Percentiles rank a stretch among this genome's conserved stretches.
These are phyloP conservation scores for Phalanger gymnotis DNA, from an alignment of 2,797 vertebrate species.

Conservation along the genomic window DNA sequence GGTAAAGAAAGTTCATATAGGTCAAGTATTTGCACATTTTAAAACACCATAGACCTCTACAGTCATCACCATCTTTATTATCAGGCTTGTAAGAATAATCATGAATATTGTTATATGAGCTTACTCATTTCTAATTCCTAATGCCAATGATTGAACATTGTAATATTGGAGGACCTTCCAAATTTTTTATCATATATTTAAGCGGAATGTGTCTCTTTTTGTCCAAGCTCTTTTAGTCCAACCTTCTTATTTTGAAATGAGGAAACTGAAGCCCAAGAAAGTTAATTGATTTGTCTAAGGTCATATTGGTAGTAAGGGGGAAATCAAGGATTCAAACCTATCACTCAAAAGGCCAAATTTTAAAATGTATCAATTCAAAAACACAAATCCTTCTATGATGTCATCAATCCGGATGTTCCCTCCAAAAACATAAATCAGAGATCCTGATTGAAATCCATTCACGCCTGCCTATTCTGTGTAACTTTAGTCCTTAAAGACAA, in stretches of 20 bases:
- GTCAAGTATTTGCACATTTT: neutral
- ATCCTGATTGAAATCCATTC: neutral
- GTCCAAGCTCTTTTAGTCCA: neutral
- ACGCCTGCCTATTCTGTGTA: neutral
- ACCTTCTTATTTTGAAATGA: neutral
- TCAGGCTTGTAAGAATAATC: neutral
- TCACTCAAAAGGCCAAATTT: neutral
- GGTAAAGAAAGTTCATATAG: neutral
- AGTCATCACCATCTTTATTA: neutral
- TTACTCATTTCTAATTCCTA: neutral
- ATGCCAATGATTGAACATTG: neutral
- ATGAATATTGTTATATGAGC: neutral
- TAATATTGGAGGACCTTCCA: neutral
- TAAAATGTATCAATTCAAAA: neutral
- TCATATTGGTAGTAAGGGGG: neutral
- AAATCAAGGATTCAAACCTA: neutral
- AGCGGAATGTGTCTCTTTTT: neutral
- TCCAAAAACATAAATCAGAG: neutral
- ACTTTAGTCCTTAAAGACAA: neutral
- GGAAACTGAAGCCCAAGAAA: neutral
- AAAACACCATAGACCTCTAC: neutral
- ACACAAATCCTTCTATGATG: neutral
- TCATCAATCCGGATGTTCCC: neutral
- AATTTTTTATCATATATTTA: neutral
- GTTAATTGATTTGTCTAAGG: neutral